Percentiles rank a stretch among this genome's conserved stretches.
phyloP scores from a whole-genome alignment of 2,797 vertebrate species.

The Rachycentron canadum region DNA sequence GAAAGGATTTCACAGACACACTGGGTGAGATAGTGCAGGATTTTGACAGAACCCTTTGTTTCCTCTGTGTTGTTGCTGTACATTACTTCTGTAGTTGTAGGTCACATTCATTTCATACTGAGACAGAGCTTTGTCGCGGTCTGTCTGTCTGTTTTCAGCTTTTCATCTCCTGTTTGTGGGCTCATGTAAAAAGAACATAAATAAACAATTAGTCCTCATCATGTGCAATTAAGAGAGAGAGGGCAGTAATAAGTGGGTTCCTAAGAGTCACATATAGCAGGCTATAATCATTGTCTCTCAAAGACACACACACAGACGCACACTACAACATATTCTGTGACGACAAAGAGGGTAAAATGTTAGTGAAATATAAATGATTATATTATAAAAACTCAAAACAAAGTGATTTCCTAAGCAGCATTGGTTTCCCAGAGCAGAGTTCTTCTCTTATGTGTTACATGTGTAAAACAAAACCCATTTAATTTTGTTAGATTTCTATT shows the following conservation, averaged over 20 bases:
- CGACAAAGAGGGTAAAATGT: slow-evolving; percentile 4
- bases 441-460: not conserved
- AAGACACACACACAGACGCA: not conserved
- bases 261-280: slow-evolving; percentile 7
- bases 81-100: slow-evolving; percentile 64
- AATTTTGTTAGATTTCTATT: not conserved
- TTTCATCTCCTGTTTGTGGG: slow-evolving; percentile 64
- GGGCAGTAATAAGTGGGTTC: slow-evolving; percentile 43
- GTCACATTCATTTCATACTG: slow-evolving; percentile 69
- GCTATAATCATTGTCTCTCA: slow-evolving; percentile 4
- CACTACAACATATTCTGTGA: not conserved
- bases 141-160: slow-evolving; percentile 30
- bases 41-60: slow-evolving; percentile 75
- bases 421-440: too few species aligned
- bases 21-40: slow-evolving; percentile 55
- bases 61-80: slow-evolving; percentile 58
- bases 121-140: slow-evolving; percentile 39
- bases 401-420: not conserved
- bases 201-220: slow-evolving; percentile 66
- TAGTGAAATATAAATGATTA: too few species aligned
- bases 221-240: slow-evolving; percentile 55
- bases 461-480: not conserved
- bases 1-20: slow-evolving; percentile 64
- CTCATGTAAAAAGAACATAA: slow-evolving; percentile 62
- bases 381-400: not conserved